Evolutionary conservation across 2,888 invertebrate species (phyloP).

Genomic region (Imbricaverruca yamaguchii): DNA sequence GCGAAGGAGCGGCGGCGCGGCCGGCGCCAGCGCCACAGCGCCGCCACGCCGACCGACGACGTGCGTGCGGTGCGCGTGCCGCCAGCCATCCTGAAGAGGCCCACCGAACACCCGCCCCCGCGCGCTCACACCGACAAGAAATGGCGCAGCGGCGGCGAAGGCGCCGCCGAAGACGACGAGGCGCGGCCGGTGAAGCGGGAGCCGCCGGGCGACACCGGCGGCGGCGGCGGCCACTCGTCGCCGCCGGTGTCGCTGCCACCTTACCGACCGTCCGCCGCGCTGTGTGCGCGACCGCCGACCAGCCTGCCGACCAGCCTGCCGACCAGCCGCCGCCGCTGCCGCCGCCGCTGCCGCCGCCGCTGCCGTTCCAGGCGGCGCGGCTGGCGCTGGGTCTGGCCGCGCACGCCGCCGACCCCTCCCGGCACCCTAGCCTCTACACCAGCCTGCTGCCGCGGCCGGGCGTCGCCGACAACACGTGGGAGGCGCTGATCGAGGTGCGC

Average conservation of each 20-base stretch:
- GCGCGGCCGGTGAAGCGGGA: neutral
- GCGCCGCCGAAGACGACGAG: neutral
- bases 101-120: no score
- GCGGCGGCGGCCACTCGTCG: neutral
- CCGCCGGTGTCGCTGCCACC: no score
- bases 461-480: conserved; percentile 42
- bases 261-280: no score
- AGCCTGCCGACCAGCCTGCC: no score
- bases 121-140: no score
- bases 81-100: no score
- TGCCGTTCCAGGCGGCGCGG: no score
- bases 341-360: no score
- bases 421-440: conserved; percentile 36
- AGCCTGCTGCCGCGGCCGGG: conserved; percentile 37
- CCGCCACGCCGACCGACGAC: neutral
- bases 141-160: no score
- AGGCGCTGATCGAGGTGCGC: conserved; percentile 48
- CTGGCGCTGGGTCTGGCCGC: conserved; percentile 12
- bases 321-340: no score
- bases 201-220: neutral
- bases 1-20: neutral
- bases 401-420: conserved; percentile 30
- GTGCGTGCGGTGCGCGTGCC: neutral
- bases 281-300: no score
- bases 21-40: neutral